Evolutionary conservation across 2,113 vertebrate genomes (phyloP).

Genomic region (Anolis carolinensis): DNA sequence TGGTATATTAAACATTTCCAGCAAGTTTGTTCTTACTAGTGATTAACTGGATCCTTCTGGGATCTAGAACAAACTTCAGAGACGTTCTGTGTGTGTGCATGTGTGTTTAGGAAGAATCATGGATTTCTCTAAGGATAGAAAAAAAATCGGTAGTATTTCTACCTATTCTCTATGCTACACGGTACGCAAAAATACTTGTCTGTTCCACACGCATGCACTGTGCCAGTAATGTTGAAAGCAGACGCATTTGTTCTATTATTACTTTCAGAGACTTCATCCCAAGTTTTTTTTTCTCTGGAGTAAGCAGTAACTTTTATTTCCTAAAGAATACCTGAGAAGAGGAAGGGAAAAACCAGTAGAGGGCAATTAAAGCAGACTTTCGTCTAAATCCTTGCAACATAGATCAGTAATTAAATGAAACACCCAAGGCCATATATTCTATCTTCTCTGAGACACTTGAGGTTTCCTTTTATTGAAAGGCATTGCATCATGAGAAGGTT

Average conservation of each 20-base stretch:
- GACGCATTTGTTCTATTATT: slow-evolving; percentile 16
- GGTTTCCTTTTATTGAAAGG: slow-evolving; percentile 46
- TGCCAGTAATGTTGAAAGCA: slow-evolving; percentile 38
- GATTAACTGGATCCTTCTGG: too few species aligned
- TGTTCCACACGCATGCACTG: slow-evolving; percentile 43
- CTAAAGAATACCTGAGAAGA: neutral
- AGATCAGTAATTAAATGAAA: slow-evolving; percentile 22
- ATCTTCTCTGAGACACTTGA: slow-evolving; percentile 42
- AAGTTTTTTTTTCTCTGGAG: slow-evolving; percentile 28
- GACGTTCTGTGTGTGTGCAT: too few species aligned
- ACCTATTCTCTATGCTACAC: slow-evolving; percentile 30
- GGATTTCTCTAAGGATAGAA: slow-evolving; percentile 1
- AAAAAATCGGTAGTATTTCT: slow-evolving; percentile 26
- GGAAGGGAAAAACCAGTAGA: neutral
- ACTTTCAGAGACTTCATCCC: slow-evolving; percentile 12
- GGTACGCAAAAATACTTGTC: slow-evolving; percentile 42
- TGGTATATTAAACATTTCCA: too few species aligned
- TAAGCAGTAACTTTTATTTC: neutral
- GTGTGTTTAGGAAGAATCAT: neutral
- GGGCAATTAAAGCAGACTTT: slow-evolving; percentile 19
- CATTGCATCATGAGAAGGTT: slow-evolving; percentile 37
- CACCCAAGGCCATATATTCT: slow-evolving; percentile 27
- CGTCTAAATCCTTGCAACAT: neutral
- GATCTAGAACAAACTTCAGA: too few species aligned
- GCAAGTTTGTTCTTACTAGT: too few species aligned